phyloP scores from a whole-genome alignment of 2,113 vertebrate species.

The Periophthalmus modestus region DNA sequence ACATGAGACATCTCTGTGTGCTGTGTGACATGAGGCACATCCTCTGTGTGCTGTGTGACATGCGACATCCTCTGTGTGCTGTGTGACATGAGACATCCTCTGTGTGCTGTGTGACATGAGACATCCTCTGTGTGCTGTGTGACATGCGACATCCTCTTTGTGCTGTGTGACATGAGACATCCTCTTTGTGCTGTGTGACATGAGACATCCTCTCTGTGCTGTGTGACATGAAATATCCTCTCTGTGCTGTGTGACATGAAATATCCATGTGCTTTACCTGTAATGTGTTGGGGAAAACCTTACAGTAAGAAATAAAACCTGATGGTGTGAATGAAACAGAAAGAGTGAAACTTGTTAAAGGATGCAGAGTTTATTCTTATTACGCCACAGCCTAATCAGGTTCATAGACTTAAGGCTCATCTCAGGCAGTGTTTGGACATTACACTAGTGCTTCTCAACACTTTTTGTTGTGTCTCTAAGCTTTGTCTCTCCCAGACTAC shows the following conservation, averaged over 20 bases:
- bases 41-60: background rate
- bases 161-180: background rate
- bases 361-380: constrained; percentile 10
- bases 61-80: background rate
- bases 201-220: background rate
- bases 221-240: too few relatives aligned
- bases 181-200: background rate
- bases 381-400: constrained; percentile 42
- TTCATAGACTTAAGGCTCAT: constrained; percentile 11
- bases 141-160: too few relatives aligned
- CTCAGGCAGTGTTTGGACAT: too few relatives aligned
- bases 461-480: too few relatives aligned
- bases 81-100: too few relatives aligned
- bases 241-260: background rate
- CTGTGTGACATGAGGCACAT: too few relatives aligned
- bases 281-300: background rate
- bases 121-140: background rate
- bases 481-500: too few relatives aligned
- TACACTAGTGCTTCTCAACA: too few relatives aligned
- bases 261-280: background rate
- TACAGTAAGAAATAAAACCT: background rate
- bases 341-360: background rate
- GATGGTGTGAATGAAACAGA: too few relatives aligned
- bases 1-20: background rate
- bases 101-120: background rate